A percentile compares a stretch with the other conserved stretches of the same genome.
phyloP scores from a whole-genome alignment of 2,113 vertebrate genomes.

The Pseudolaguvia tuberculata region DNA sequence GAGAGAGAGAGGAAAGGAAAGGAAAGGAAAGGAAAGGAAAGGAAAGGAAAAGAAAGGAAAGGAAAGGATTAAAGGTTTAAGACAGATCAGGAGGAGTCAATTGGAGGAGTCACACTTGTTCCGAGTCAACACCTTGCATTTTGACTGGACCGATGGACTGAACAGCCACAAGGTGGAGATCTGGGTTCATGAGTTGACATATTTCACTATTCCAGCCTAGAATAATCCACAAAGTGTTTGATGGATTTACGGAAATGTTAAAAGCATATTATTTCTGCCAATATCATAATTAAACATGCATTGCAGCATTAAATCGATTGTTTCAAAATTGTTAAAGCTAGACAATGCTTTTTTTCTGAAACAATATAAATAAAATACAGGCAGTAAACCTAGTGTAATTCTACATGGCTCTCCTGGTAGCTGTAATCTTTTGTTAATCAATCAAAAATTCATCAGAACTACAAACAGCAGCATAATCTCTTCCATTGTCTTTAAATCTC shows the following conservation, averaged over 20 bases:
- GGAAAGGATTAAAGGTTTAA: no score
- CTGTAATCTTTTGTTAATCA: no score
- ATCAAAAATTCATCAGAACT: not conserved
- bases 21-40: no score
- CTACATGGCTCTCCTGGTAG: no score
- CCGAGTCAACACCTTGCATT: not conserved
- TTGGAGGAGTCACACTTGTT: not conserved
- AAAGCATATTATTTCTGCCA: not conserved
- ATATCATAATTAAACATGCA: not conserved
- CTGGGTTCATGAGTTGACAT: conserved; percentile 25
- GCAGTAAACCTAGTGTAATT: no score
- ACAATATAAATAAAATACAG: no score
- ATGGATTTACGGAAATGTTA: not conserved
- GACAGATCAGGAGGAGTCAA: not conserved
- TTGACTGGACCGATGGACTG: not conserved
- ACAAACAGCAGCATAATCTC: not conserved
- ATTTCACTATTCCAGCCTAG: not conserved
- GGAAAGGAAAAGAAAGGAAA: no score
- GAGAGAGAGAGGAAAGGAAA: no score
- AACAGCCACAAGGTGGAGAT: conserved; percentile 48
- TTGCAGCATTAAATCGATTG: no score
- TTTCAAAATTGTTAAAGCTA: no score
- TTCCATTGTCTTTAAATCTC: not conserved
- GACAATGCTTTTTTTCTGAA: no score
- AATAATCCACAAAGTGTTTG: not conserved